Evolutionary conservation across 2,113 vertebrate species (phyloP), one percentile per base, ranked within the genome.

Genomic region (Ophthalmolycus amberensis): DNA sequence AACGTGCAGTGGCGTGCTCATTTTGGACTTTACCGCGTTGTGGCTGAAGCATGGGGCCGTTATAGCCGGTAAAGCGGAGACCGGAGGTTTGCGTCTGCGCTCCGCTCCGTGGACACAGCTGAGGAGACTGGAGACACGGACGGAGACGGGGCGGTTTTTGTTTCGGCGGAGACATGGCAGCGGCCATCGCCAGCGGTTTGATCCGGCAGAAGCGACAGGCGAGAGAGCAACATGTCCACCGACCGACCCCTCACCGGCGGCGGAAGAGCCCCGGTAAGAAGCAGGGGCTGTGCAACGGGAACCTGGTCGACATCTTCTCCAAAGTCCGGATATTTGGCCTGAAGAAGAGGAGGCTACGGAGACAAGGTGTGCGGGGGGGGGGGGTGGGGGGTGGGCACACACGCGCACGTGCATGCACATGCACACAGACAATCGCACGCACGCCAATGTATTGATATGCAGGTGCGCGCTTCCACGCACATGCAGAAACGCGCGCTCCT

Each of bases 251-350:
- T 89, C 96, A 97, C 96, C 96, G 97, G 94, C 96, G 98, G 95
- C 96, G 97, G 94, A 99, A 95, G 83, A 99, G 97, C 95, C 98
- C 97, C 89, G 98, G 95, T 91, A 98, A 97, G 95, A 99, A 96
- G 92, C 96, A 96, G 91, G 97, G 97, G 89, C 95, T 98, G 54
- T 98, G 97, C 95, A 99, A 97, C 85, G 96, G 97, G 69, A 98
- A 97, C 95, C 96, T 99, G 94, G 97, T 99, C 95, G 98, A 99
- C 93, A 99, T 99, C 94, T 99, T 99, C 96, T 98, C 98, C 94
- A 99, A 99, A 97, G 98, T 99, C 93, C 96, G 97, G 95, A 99
- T 99, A 94, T 99, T 99, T 91, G 98, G 98, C 85, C 92, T 98
- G 95, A 99, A 97, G 95, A 99, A 99, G 94, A 95, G 98, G 88